Evolutionary conservation across 2,797 vertebrate genomes (phyloP).

Genomic region (Babyrousa celebensis): DNA sequence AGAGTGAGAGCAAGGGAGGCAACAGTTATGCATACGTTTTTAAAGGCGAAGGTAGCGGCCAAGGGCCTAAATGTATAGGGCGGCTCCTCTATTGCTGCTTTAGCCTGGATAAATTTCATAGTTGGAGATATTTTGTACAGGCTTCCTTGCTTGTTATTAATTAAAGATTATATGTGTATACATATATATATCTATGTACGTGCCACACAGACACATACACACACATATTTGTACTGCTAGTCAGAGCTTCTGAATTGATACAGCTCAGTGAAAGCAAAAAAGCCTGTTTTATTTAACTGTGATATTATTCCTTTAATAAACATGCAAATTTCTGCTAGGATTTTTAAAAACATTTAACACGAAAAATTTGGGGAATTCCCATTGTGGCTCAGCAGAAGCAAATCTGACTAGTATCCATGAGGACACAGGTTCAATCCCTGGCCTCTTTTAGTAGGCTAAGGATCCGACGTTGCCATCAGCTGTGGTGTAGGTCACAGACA

Average conservation of each 20-base stretch:
- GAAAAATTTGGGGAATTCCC: background rate
- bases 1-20: background rate
- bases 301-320: background rate
- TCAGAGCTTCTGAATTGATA: slow-evolving; percentile 7
- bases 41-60: background rate
- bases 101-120: background rate
- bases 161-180: background rate
- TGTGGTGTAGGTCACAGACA: too few relatives aligned
- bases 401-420: too few relatives aligned
- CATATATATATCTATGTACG: fast-evolving
- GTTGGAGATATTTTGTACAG: slow-evolving; percentile 22
- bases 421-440: too few relatives aligned
- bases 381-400: too few relatives aligned
- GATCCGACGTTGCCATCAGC: too few relatives aligned
- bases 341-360: background rate
- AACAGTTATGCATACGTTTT: background rate
- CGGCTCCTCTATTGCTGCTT: background rate
- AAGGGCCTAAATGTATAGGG: background rate
- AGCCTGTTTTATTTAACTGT: background rate
- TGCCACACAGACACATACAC: background rate
- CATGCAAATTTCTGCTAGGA: slow-evolving; percentile 19
- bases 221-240: background rate
- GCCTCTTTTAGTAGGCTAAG: too few relatives aligned
- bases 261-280: slow-evolving; percentile 37
- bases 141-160: background rate